Percentiles rank a stretch among this genome's conserved stretches.
Conservation (phyloP, 2,113 vertebrate species). For the Irena cyanogastra region DNA sequence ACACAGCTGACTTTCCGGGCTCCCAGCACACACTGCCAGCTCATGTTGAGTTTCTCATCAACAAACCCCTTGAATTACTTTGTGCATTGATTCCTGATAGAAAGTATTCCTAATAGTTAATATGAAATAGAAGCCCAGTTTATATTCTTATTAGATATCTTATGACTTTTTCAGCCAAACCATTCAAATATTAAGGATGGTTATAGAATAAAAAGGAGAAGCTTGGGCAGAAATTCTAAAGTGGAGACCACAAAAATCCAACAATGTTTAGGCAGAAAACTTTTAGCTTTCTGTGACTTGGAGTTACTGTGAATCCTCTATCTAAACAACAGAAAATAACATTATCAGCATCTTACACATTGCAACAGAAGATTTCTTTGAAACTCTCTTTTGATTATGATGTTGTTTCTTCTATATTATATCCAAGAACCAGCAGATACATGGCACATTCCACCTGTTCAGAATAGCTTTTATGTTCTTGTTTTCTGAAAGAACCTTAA, state of each 20-base stretch:
- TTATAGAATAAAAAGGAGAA: not conserved
- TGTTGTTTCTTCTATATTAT: not conserved
- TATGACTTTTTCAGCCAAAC: not conserved
- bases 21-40: not conserved
- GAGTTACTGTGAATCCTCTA: not conserved
- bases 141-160: not conserved
- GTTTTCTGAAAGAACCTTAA: not conserved
- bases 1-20: not conserved
- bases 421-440: not conserved
- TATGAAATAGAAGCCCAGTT: not conserved
- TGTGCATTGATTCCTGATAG: not conserved
- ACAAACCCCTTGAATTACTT: not conserved
- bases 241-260: not conserved
- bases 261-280: not conserved
- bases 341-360: not conserved
- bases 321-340: not conserved
- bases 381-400: not conserved
- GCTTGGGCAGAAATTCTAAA: not conserved
- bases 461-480: not conserved
- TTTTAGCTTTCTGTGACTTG: not conserved
- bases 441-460: not conserved
- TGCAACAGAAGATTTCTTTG: not conserved
- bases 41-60: not conserved
- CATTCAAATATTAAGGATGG: not conserved
- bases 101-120: not conserved